Conservation (phyloP, 53 echinoderm and acorn worm species). For the Luidia sarsii region DNA sequence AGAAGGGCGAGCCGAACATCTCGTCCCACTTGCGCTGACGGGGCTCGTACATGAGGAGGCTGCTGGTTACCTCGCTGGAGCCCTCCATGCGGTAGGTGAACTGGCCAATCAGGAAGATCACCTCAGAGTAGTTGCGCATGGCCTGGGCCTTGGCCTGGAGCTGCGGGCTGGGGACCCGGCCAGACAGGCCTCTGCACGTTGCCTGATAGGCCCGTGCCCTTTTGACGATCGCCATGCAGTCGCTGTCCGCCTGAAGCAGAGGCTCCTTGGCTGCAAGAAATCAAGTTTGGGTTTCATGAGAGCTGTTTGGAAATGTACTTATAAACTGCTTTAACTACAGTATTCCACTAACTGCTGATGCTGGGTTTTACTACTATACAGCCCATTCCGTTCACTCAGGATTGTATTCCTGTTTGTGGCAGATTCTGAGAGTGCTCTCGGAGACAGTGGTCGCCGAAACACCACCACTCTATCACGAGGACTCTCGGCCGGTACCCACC, state of each 20-base stretch:
- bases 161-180: background rate
- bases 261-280: slow-evolving; percentile 21
- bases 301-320: too few species aligned
- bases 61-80: background rate
- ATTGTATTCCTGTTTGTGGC: too few species aligned
- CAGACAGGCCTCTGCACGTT: background rate
- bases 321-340: too few species aligned
- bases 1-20: slow-evolving; percentile 12
- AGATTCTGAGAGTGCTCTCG: too few species aligned
- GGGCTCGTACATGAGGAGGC: slow-evolving; percentile 25
- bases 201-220: slow-evolving; percentile 24
- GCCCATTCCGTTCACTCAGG: too few species aligned
- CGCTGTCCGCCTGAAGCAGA: slow-evolving; percentile 5
- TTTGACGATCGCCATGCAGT: slow-evolving; percentile 39
- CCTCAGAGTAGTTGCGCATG: slow-evolving; percentile 42
- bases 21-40: slow-evolving; percentile 42
- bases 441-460: too few species aligned
- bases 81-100: background rate
- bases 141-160: background rate
- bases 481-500: slow-evolving; percentile 5
- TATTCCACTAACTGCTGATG: too few species aligned
- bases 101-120: slow-evolving; percentile 26
- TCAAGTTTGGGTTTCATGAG: too few species aligned
- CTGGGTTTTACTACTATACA: background rate
- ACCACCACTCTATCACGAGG: too few species aligned